phyloP scores from a whole-genome alignment of 2,113 vertebrate genomes.

The Canis aureus region DNA sequence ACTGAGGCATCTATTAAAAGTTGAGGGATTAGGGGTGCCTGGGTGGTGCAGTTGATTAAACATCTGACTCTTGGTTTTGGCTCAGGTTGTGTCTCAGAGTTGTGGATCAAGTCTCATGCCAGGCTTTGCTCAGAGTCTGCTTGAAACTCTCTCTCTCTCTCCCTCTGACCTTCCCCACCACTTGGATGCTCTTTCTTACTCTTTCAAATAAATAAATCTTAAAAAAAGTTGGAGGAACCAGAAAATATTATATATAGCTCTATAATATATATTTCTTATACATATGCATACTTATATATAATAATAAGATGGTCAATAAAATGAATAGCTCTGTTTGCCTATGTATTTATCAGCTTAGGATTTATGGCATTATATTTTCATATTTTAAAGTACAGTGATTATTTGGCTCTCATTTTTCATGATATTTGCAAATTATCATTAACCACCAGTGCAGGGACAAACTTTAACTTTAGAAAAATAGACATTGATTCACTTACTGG shows the following conservation, averaged over 20 bases:
- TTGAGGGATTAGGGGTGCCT: not conserved
- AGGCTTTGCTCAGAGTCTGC: not conserved
- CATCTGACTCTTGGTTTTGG: not conserved
- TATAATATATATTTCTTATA: not conserved
- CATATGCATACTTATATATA: not conserved
- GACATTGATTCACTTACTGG: not conserved
- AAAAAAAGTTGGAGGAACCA: not conserved
- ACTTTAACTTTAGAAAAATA: constrained; percentile 30
- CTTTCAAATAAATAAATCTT: not conserved
- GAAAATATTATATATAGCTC: not conserved
- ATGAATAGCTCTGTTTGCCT: not conserved
- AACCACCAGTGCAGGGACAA: not conserved
- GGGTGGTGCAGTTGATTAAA: not conserved
- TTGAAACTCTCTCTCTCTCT: not conserved
- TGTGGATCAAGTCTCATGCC: not conserved
- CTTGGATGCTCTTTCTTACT: not conserved
- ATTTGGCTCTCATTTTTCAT: not conserved
- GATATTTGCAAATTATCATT: constrained; percentile 29
- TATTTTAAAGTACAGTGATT: not conserved
- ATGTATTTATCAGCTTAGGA: constrained; percentile 27
- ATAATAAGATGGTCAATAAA: constrained; percentile 16
- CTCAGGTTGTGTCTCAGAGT: not conserved
- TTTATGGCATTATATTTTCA: not conserved
- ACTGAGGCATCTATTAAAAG: not conserved
- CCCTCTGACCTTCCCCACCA: not conserved